Percentiles rank a stretch among this genome's conserved stretches.
Conservation (phyloP, 2,888 invertebrate species). For the Dioctria linearis region DNA sequence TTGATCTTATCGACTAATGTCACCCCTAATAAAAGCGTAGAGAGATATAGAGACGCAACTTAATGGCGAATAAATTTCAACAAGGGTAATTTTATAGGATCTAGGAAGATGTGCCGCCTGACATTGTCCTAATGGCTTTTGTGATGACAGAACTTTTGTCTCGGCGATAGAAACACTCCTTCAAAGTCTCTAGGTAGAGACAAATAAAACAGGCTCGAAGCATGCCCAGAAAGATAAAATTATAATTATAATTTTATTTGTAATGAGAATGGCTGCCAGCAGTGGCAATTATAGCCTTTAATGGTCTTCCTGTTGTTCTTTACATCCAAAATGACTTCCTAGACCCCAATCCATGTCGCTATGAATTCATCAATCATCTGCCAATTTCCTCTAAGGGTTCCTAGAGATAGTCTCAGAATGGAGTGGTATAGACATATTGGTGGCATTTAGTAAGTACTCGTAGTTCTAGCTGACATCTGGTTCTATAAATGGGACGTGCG, state of each 20-base stretch:
- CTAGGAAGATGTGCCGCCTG: neutral
- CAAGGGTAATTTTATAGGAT: neutral
- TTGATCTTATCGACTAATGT: conserved; percentile 27
- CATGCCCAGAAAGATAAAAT: neutral
- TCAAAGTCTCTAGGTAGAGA: too few relatives aligned
- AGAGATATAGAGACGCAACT: neutral
- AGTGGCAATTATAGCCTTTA: conserved; percentile 14
- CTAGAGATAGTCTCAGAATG: neutral
- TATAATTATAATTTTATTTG: conserved; percentile 15
- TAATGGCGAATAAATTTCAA: neutral
- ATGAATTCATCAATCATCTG: conserved; percentile 30
- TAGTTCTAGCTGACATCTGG: conserved; percentile 20
- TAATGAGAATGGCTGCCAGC: conserved; percentile 5
- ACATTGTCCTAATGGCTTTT: neutral
- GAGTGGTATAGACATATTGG: neutral
- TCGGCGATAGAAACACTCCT: neutral
- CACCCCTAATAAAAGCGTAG: conserved; percentile 20
- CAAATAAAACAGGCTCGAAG: too few relatives aligned
- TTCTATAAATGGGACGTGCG: conserved; percentile 34
- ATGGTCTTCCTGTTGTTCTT: conserved; percentile 19
- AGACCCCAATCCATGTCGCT: conserved; percentile 12
- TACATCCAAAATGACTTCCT: conserved; percentile 15
- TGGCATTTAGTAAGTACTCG: neutral
- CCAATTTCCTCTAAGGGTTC: conserved; percentile 28
- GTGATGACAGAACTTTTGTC: neutral